These are phyloP conservation scores for Dryadula phaetusa DNA, from an alignment of 2,888 invertebrate species.

Conservation along the genomic window DNA sequence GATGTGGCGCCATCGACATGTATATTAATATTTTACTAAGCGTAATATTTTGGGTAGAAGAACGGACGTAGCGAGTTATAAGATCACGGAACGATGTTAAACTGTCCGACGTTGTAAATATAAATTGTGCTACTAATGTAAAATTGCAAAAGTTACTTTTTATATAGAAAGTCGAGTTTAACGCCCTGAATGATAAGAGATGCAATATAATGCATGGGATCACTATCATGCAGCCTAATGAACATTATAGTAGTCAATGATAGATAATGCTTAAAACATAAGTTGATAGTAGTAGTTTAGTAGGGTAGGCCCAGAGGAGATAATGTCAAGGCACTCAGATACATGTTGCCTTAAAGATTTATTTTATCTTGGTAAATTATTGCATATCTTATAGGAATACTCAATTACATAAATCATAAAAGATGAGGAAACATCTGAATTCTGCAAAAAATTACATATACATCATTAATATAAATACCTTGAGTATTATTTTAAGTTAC, in stretches of 20 bases:
- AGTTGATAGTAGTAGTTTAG: too few relatives aligned
- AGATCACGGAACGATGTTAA: constrained; percentile 43
- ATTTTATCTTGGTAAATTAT: too few relatives aligned
- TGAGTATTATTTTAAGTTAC: neutral
- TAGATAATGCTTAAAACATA: neutral
- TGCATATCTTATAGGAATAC: too few relatives aligned
- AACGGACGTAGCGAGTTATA: neutral
- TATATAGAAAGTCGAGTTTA: neutral
- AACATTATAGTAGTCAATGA: neutral
- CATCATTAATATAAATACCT: too few relatives aligned
- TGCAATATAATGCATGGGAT: neutral
- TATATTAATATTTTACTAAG: neutral
- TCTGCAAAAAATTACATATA: too few relatives aligned
- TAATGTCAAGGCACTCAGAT: too few relatives aligned
- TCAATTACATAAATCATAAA: too few relatives aligned
- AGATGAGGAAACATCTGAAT: too few relatives aligned
- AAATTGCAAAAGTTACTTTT: constrained; percentile 62
- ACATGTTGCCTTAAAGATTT: too few relatives aligned
- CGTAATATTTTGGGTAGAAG: constrained; percentile 1
- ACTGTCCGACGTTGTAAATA: constrained; percentile 54
- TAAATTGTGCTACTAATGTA: constrained; percentile 62
- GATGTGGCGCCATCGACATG: neutral
- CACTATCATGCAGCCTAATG: neutral
- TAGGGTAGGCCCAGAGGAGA: too few relatives aligned
- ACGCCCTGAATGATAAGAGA: too few relatives aligned